These are phyloP conservation scores for Masnerella sp. DNA, from an alignment of 2,888 invertebrate genomes.

Conservation along the genomic window DNA sequence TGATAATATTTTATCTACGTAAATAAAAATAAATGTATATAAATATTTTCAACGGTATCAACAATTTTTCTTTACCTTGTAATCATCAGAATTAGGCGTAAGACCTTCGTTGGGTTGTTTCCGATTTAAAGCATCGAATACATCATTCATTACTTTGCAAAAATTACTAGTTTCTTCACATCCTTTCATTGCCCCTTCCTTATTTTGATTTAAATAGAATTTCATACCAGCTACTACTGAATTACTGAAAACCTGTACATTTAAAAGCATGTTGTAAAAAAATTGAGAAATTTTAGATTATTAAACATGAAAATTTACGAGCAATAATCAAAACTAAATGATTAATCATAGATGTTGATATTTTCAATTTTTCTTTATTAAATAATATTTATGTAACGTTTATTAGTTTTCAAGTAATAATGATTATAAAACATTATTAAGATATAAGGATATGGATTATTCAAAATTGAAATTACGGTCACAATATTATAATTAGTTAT, in stretches of 20 bases:
- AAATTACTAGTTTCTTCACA: constrained; percentile 36
- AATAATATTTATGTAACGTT: no score
- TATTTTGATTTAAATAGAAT: constrained; percentile 33
- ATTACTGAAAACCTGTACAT: constrained; percentile 40
- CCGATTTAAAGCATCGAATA: constrained; percentile 48
- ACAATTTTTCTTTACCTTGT: no score
- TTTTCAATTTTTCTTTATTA: no score
- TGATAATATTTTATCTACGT: neutral
- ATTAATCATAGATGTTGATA: no score
- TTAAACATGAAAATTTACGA: no score
- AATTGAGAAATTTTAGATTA: neutral
- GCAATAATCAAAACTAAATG: no score
- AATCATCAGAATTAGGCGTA: constrained; percentile 9
- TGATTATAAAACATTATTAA: no score
- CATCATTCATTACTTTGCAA: constrained; percentile 27
- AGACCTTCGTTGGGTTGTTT: constrained; percentile 43
- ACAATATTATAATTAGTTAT: no score
- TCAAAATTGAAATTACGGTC: no score
- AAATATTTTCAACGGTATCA: no score
- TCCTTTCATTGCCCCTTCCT: constrained; percentile 10
- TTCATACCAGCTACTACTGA: constrained; percentile 33
- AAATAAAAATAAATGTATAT: neutral
- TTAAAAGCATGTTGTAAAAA: constrained; percentile 4
- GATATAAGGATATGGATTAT: no score
- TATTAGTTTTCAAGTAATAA: no score